Conservation (phyloP, 2,113 vertebrate species). For the Ascaphus truei region DNA sequence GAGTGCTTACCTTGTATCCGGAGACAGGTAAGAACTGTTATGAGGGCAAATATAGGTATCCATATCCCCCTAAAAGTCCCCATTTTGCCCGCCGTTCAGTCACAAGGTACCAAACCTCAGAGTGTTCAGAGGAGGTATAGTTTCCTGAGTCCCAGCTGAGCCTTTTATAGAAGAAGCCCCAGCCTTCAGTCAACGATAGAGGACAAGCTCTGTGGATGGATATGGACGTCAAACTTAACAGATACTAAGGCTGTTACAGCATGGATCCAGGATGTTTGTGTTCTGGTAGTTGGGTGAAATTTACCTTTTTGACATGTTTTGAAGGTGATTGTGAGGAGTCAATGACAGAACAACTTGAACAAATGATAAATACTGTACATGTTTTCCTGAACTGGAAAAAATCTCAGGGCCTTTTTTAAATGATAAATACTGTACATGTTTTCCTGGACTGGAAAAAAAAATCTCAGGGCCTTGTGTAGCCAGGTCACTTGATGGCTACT, state of each 20-base stretch:
- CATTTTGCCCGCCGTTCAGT: conserved; percentile 15
- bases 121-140: background rate
- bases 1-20: conserved; percentile 11
- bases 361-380: background rate
- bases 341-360: background rate
- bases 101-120: background rate
- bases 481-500: no score
- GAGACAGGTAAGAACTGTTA: background rate
- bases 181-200: background rate
- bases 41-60: background rate
- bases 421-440: no score
- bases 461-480: no score
- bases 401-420: no score
- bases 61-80: conserved; percentile 2
- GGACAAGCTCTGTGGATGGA: background rate
- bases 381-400: no score
- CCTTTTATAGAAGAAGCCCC: background rate
- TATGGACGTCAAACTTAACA: conserved; percentile 3
- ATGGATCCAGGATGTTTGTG: conserved; percentile 33
- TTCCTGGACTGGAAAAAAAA: no score
- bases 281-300: conserved; percentile 16
- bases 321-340: background rate
- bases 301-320: background rate
- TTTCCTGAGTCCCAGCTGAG: background rate
- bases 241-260: background rate